Base-by-base conservation (phyloP, 1,140 invertebrate species). In the Holotrichia oblita region DNA sequence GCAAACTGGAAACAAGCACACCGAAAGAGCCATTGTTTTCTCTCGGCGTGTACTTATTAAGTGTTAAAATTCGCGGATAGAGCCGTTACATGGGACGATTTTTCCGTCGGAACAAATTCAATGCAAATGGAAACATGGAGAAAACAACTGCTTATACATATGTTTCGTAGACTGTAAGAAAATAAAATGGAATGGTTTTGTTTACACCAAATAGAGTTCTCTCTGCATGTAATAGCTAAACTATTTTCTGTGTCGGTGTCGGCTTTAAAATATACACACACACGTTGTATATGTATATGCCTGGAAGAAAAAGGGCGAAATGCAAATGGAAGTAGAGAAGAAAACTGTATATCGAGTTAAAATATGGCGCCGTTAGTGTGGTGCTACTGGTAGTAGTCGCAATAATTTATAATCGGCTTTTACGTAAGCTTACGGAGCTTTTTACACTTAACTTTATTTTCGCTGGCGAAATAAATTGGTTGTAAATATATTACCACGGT, bases 21-120 rank as follows among this genome's bases (percentile, higher is more conserved):
- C 20, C 22, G 61, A 22, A 17, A 69, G 22, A 34, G 41, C 73
- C 73, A 74, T 74, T 74, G 73, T 74, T 74, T 34, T 42, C 41
- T 12, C 40, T 74, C 41, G 20, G 73, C 22, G 22, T 44, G 73
- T 44, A 74, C 73, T 74, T 74, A 74, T 74, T 74, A 74, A 74
- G 73, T 74, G 73, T 74, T 74, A 74, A 74, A 74, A 74, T 74
- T 44, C 73, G 73, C 40, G 64, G 27, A 41, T 41, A 34, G 40
- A 42, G 34, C 73, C 34, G 22, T 72, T 72, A 41, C n/a, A 10
- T 1, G 40, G 22, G 9, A n/a, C 41, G 9, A 74, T 74, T 74
- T 74, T 74, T 74, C 73, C 73, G 73, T 17, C n/a, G 40, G 73
- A 74, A 74, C 73, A 74, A 74, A 74, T 74, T 74, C 73, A 74